These are phyloP conservation scores for Xestobium rufovillosum DNA, from an alignment of 2,888 invertebrate genomes.

Conservation along the genomic window DNA sequence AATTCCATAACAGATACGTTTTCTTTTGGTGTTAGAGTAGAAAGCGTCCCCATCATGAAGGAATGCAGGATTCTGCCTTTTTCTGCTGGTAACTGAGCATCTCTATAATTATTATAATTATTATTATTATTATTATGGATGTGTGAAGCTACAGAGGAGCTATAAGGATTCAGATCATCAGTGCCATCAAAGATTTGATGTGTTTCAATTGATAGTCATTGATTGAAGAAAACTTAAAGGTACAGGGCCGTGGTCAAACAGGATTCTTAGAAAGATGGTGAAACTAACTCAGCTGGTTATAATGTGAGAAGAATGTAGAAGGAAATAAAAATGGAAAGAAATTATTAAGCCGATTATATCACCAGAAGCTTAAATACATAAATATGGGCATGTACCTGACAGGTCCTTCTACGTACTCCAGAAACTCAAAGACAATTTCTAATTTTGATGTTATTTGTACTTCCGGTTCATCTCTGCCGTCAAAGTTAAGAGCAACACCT, in stretches of 20 bases:
- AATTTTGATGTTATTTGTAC: slow-evolving; percentile 62
- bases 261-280: too few species aligned
- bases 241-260: too few species aligned
- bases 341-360: too few species aligned
- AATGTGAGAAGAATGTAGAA: too few species aligned
- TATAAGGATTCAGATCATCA: too few species aligned
- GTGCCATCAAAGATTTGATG: too few species aligned
- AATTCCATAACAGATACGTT: slow-evolving; percentile 72
- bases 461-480: slow-evolving; percentile 73
- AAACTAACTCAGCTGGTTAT: too few species aligned
- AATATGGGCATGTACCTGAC: slow-evolving; percentile 50
- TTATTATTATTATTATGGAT: not conserved
- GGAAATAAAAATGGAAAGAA: too few species aligned
- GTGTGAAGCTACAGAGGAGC: slow-evolving; percentile 1
- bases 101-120: slow-evolving; percentile 37
- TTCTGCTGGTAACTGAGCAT: slow-evolving; percentile 54
- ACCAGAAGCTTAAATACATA: too few species aligned
- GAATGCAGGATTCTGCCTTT: slow-evolving; percentile 68
- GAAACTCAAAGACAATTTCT: slow-evolving; percentile 65
- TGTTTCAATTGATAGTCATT: too few species aligned
- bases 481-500: slow-evolving; percentile 73
- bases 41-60: slow-evolving; percentile 81
- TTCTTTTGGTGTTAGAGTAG: slow-evolving; percentile 57
- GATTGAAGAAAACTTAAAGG: too few species aligned
- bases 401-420: slow-evolving; percentile 69